These are phyloP conservation scores for Leuciscus waleckii DNA, from an alignment of 2,797 vertebrate species.

Conservation along the genomic window DNA sequence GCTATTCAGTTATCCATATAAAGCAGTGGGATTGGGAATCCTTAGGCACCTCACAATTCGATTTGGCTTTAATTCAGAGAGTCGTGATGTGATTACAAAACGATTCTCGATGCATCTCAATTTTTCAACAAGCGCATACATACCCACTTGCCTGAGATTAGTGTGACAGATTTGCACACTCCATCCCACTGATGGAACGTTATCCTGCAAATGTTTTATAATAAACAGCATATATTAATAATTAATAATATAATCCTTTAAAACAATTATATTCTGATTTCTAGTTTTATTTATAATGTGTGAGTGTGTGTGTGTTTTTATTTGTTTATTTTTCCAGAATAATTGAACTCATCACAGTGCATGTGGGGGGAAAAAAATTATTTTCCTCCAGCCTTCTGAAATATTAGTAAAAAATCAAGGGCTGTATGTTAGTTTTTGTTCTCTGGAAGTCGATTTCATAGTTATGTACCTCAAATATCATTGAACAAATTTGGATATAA, in stretches of 20 bases:
- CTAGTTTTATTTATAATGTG: not conserved
- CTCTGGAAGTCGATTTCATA: not conserved
- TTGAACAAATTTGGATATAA: not conserved
- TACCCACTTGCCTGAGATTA: not conserved
- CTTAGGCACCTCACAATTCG: not conserved
- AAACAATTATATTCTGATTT: not conserved
- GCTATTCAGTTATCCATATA: constrained; percentile 1
- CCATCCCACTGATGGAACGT: not conserved
- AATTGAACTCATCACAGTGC: not conserved
- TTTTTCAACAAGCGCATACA: not conserved
- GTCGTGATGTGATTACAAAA: constrained; percentile 27
- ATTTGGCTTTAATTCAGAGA: constrained; percentile 19
- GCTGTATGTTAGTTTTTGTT: not conserved
- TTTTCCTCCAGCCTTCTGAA: not conserved
- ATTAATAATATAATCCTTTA: not conserved
- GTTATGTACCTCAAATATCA: not conserved
- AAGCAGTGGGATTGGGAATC: constrained; percentile 5
- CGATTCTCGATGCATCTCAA: constrained; percentile 7
- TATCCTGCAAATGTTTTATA: not conserved
- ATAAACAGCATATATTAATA: not conserved
- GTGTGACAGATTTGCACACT: not conserved
- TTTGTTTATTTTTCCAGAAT: not conserved
- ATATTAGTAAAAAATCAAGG: not conserved
- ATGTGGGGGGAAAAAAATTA: not conserved
- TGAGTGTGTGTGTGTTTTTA: not conserved